Base-by-base conservation (phyloP, 92 coral and sea anemone species). In the Diadumene lineata region DNA sequence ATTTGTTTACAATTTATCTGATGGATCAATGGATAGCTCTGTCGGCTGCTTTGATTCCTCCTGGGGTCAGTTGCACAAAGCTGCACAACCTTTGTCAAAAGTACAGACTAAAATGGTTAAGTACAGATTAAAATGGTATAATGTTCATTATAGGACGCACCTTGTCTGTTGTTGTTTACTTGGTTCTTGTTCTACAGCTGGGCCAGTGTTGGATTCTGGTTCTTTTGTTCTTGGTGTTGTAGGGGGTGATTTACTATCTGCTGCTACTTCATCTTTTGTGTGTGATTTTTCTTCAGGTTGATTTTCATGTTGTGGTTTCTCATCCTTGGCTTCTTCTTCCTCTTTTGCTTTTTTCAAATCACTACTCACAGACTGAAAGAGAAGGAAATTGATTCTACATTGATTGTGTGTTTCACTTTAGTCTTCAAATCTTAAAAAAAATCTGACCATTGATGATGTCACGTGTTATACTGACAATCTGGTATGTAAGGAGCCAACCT, bases 291-390 rank as follows among this genome's bases (percentile, higher is more conserved):
- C 72, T 46, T 86, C 87, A 51, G 81, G 61, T 21, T 78, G 66
- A 73, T 17, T 58, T 56, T 75, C 68, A 61, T 85, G 82, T 43
- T 69, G 76, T n/a, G 74, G 60, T 50, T 82, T 75, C 56, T 79
- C 65, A 7, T 84, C 77, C 22, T 70, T 57, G 19, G 81, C 34
- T 30, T 72, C 81, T n/a, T 81, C 78, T n/a, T 81, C 78, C 34
- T 76, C 81, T 34, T 76, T 75, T 15, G 81, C 78, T 33, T 77
- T 77, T 18, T 68, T 72, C 46, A 50, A 65, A 4, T 76, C 83
- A 60, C 82, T 79, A 32, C 78, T 81, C 71, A 81, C 60, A 26
- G 80, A 73, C 38, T 48, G 51, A 61, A 48, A 61, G 13, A 38
- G 6, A 38, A 38, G 13, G 13, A 13, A 38, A 38, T 4, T 38